A percentile compares a stretch with the other conserved stretches of the same genome.
Conservation (phyloP, 1,140 invertebrate species). For the Lepeophtheirus salmonis region DNA sequence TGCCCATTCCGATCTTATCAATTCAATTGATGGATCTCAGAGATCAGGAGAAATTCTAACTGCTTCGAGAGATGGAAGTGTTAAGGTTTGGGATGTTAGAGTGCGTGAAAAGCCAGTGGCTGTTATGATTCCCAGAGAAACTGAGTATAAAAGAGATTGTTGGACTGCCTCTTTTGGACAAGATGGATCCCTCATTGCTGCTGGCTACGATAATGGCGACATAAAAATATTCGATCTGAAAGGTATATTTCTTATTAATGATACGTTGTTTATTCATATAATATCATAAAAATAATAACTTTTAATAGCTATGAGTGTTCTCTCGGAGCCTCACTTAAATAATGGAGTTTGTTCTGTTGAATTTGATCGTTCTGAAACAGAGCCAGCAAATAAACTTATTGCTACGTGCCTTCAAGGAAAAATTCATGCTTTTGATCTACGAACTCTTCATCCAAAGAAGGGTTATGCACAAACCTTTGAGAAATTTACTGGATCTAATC, state of each 20-base stretch:
- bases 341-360: constrained; percentile 79
- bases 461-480: constrained; percentile 60
- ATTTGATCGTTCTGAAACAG: constrained; percentile 82
- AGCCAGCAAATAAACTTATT: constrained; percentile 75
- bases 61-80: constrained; percentile 71
- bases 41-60: constrained; percentile 76
- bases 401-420: constrained; percentile 82
- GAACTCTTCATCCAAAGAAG: constrained; percentile 64
- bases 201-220: constrained; percentile 92
- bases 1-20: constrained; percentile 72
- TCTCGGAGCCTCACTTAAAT: constrained; percentile 79
- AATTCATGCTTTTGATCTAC: constrained; percentile 68
- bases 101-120: constrained; percentile 64
- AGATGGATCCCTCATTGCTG: constrained; percentile 61
- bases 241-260: no score
- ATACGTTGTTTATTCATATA: neutral
- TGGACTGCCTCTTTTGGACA: constrained; percentile 73
- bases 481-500: constrained; percentile 49
- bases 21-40: constrained; percentile 78
- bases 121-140: constrained; percentile 48
- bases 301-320: constrained; percentile 47
- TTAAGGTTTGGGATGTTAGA: constrained; percentile 86
- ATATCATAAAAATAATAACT: neutral
- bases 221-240: constrained; percentile 80
- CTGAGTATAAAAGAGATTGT: constrained; percentile 46